Evolutionary conservation across 1,140 invertebrate genomes (phyloP).

Genomic region (Anastrepha obliqua): DNA sequence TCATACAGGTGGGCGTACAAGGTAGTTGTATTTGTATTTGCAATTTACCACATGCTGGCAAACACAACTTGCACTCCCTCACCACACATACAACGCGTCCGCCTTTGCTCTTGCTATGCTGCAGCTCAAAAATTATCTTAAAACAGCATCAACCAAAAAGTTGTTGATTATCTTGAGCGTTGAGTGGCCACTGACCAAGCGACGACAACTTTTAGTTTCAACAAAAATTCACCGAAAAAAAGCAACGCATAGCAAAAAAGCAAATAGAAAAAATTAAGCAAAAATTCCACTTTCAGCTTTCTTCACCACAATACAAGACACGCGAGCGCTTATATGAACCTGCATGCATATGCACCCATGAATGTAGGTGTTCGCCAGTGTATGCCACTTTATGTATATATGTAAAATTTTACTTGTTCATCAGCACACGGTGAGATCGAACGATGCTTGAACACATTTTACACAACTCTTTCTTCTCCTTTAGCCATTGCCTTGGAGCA

Average conservation of each 20-base stretch:
- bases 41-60: constrained; percentile 29
- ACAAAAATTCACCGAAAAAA: constrained; percentile 14
- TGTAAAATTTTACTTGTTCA: too few species aligned
- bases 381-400: not conserved
- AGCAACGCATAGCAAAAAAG: not conserved
- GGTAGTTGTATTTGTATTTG: not conserved
- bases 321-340: not conserved
- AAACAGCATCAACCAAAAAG: constrained; percentile 8
- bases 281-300: constrained; percentile 51
- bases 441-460: not conserved
- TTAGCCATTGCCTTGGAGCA: not conserved
- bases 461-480: not conserved
- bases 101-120: too few species aligned
- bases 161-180: not conserved
- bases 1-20: not conserved
- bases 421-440: not conserved
- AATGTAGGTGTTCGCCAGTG: not conserved
- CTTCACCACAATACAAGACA: not conserved
- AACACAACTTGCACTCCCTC: not conserved
- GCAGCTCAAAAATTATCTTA: constrained; percentile 16
- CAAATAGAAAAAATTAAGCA: not conserved
- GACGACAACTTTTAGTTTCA: constrained; percentile 43
- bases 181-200: constrained; percentile 31
- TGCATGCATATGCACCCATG: not conserved
- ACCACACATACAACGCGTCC: not conserved